phyloP scores from a whole-genome alignment of 2,113 vertebrate genomes.

The Saccopteryx bilineata region DNA sequence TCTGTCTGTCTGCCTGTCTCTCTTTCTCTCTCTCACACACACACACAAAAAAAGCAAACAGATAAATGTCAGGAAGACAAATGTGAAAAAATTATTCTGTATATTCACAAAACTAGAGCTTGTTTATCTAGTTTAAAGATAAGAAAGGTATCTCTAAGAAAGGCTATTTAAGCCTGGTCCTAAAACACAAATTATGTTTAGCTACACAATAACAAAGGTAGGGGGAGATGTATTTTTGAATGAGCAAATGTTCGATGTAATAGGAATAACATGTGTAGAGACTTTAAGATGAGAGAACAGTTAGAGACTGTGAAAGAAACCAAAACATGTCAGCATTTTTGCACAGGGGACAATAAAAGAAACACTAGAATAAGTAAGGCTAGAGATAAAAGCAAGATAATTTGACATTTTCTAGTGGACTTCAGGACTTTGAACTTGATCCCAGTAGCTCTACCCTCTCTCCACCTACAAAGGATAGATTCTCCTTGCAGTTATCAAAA shows the following conservation, averaged over 20 bases:
- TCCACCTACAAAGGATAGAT: neutral
- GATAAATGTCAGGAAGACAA: neutral
- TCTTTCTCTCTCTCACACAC: no score
- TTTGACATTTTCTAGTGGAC: neutral
- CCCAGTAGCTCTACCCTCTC: neutral
- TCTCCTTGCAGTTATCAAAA: neutral
- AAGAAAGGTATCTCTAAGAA: neutral
- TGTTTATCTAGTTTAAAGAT: neutral
- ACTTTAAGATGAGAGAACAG: neutral
- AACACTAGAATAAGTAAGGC: neutral
- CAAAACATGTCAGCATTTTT: neutral
- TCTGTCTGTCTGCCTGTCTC: no score
- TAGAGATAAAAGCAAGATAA: neutral
- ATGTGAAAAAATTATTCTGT: neutral
- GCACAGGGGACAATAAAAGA: neutral
- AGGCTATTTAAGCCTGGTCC: neutral
- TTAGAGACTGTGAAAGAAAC: neutral
- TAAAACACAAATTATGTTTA: neutral
- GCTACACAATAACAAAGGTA: neutral
- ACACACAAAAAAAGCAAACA: neutral
- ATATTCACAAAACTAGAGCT: neutral
- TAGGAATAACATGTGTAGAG: neutral
- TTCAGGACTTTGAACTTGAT: constrained; percentile 24
- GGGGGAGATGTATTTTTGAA: neutral
- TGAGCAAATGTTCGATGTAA: neutral